A percentile compares a stretch with the other conserved stretches of the same genome.
Evolutionary conservation across 2,113 vertebrate genomes (phyloP).

Genomic region (Strigops habroptila): DNA sequence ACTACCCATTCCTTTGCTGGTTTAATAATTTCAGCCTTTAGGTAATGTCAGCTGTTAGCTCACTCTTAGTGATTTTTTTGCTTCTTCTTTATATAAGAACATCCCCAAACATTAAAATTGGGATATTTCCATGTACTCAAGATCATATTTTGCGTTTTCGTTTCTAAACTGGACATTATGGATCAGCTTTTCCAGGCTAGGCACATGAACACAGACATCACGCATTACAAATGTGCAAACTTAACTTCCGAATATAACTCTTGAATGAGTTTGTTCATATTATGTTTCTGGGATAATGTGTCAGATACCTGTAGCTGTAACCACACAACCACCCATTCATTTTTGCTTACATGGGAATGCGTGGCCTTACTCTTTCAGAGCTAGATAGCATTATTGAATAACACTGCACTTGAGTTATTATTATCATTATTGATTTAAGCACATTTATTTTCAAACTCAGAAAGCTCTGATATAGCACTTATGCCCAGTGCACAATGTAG

Average conservation of each 20-base stretch:
- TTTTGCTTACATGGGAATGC: not conserved
- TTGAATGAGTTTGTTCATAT: not conserved
- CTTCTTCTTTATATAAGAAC: not conserved
- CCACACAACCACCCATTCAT: not conserved
- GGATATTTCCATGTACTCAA: not conserved
- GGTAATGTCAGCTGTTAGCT: constrained; percentile 23
- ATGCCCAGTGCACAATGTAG: not conserved
- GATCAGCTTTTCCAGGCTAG: not conserved
- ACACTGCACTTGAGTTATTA: not conserved
- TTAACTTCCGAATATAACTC: not conserved
- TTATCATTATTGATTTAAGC: not conserved
- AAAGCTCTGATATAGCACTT: not conserved
- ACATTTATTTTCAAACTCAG: constrained; percentile 4
- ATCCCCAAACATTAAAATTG: not conserved
- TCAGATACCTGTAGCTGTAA: not conserved
- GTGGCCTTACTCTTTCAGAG: not conserved
- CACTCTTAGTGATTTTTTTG: not conserved
- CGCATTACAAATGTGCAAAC: not conserved
- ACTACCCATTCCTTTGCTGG: not conserved
- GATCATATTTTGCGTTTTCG: not conserved
- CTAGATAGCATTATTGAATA: not conserved
- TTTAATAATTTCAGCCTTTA: constrained; percentile 22
- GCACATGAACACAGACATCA: not conserved
- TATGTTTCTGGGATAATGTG: not conserved
- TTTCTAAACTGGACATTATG: not conserved